Evolutionary conservation across 2,113 vertebrate species (phyloP).

Genomic region (Podarcis raffonei): DNA sequence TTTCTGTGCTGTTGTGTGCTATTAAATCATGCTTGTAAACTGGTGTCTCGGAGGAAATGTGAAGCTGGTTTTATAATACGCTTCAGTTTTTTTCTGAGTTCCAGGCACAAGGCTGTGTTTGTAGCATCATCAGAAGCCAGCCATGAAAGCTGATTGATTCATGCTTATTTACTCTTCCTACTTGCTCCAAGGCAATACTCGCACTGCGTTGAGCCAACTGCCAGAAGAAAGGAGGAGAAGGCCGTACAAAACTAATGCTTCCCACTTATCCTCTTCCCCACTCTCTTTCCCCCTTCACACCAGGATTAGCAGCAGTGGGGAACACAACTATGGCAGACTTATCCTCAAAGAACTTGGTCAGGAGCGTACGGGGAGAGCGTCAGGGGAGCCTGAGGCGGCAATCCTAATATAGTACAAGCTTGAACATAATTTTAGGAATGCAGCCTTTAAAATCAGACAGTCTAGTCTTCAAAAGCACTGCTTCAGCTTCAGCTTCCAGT

Average conservation of each 20-base stretch:
- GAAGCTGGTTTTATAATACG: conserved; percentile 42
- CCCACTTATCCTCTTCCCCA: not conserved
- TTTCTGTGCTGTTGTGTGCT: conserved; percentile 42
- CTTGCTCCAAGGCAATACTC: conserved; percentile 21
- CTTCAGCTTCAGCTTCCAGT: not conserved
- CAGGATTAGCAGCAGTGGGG: not conserved
- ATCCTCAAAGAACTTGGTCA: not conserved
- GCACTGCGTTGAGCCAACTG: not conserved
- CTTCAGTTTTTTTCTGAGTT: not conserved
- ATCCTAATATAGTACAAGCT: conserved; percentile 17
- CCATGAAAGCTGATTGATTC: conserved; percentile 5
- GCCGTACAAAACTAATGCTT: not conserved
- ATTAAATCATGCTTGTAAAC: conserved; percentile 27
- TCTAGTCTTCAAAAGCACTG: conserved; percentile 1
- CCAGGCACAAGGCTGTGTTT: not conserved
- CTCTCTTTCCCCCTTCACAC: not conserved
- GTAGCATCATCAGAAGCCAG: not conserved
- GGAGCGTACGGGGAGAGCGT: too few species aligned
- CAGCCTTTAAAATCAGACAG: conserved; percentile 3
- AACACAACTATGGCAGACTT: not conserved
- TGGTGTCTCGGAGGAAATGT: conserved; percentile 17
- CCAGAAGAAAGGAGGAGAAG: conserved; percentile 1
- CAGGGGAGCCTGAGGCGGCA: conserved; percentile 4
- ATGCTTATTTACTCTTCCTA: conserved; percentile 11
- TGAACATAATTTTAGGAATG: conserved; percentile 34